These are phyloP conservation scores for Condylostylus longicornis DNA, from an alignment of 1,140 invertebrate genomes.

Conservation along the genomic window DNA sequence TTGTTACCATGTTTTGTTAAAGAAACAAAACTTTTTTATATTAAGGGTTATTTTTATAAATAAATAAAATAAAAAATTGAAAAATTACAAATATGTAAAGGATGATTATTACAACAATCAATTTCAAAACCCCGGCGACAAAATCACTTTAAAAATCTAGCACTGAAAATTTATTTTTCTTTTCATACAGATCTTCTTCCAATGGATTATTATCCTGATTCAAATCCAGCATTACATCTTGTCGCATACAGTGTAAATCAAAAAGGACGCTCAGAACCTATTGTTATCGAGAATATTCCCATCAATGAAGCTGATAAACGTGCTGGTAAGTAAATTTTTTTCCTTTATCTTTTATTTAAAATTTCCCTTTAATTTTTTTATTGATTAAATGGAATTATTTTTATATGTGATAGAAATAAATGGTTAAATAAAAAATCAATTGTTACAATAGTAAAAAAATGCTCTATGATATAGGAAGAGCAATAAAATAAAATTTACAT, in stretches of 20 bases:
- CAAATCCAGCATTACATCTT: slow-evolving; percentile 50
- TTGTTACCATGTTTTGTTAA: too few species aligned
- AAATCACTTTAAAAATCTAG: slow-evolving; percentile 28
- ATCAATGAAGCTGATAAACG: slow-evolving; percentile 74
- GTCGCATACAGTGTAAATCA: slow-evolving; percentile 72
- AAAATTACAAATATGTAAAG: too few species aligned
- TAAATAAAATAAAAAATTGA: too few species aligned
- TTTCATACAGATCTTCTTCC: slow-evolving; percentile 22
- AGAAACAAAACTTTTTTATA: too few species aligned
- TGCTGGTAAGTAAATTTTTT: slow-evolving; percentile 44
- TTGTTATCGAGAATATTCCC: slow-evolving; percentile 67
- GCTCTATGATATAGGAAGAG: too few species aligned
- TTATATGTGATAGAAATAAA: too few species aligned
- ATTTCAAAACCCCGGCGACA: too few species aligned
- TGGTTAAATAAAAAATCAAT: not conserved
- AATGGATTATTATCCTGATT: slow-evolving; percentile 29
- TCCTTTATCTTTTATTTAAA: slow-evolving; percentile 3
- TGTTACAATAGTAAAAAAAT: too few species aligned
- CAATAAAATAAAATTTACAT: too few species aligned
- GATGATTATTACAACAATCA: too few species aligned
- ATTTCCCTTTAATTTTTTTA: slow-evolving; percentile 2
- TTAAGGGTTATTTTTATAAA: too few species aligned
- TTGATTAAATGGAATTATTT: too few species aligned
- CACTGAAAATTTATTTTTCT: slow-evolving; percentile 7
- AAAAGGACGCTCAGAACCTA: slow-evolving; percentile 68